Percentiles rank a stretch among this genome's conserved stretches.
These are phyloP conservation scores for Psylliodes chrysocephalus DNA, from an alignment of 2,888 invertebrate species.

Conservation along the genomic window DNA sequence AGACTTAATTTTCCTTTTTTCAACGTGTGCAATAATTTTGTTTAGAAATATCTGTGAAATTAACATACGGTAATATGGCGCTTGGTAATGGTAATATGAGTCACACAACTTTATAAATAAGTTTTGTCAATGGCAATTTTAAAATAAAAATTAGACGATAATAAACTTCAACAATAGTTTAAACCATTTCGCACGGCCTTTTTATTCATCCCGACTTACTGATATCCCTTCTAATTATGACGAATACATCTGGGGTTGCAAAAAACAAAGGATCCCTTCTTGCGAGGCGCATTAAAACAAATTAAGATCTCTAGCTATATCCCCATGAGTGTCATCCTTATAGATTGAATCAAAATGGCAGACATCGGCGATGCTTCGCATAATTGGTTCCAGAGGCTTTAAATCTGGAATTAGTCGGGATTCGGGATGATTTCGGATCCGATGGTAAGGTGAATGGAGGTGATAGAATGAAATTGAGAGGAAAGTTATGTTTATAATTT, in stretches of 20 bases:
- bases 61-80: no score
- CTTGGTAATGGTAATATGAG: no score
- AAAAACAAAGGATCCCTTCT: slow-evolving; percentile 43
- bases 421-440: slow-evolving; percentile 42
- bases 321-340: slow-evolving; percentile 70
- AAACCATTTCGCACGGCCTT: no score
- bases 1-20: no score
- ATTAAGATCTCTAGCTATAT: slow-evolving; percentile 60
- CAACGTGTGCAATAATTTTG: no score
- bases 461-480: slow-evolving; percentile 54
- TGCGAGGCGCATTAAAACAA: slow-evolving; percentile 59
- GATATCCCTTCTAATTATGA: slow-evolving; percentile 45
- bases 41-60: no score
- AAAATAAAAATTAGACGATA: no score
- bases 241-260: slow-evolving; percentile 41
- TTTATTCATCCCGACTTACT: slow-evolving; percentile 16
- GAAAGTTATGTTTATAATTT: slow-evolving; percentile 50
- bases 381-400: slow-evolving; percentile 61
- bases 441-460: slow-evolving; percentile 42
- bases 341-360: slow-evolving; percentile 70
- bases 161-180: no score
- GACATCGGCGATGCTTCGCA: slow-evolving; percentile 59
- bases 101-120: no score
- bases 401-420: slow-evolving; percentile 56
- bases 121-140: no score